Percentiles rank a stretch among this genome's conserved stretches.
Conservation (phyloP, 2,113 vertebrate genomes). For the Engraulis encrasicolus region DNA sequence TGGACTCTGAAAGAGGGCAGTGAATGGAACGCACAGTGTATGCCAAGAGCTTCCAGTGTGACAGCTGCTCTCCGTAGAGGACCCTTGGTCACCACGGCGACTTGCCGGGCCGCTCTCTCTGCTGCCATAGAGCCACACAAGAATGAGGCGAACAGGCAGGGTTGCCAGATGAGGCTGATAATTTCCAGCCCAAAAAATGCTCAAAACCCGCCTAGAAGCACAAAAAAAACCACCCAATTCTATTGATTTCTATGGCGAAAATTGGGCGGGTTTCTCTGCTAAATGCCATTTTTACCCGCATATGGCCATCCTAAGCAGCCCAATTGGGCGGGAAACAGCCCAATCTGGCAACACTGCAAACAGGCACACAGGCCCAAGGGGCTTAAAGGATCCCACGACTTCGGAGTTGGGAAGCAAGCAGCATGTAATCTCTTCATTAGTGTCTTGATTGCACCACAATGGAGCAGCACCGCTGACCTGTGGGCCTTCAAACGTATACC, state of each 20-base stretch:
- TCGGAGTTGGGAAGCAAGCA: background rate
- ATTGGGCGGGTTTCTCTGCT: too few relatives aligned
- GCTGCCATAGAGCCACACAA: constrained; percentile 13
- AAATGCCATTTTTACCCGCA: too few relatives aligned
- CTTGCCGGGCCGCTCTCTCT: too few relatives aligned
- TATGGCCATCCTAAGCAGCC: too few relatives aligned
- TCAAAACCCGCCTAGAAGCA: too few relatives aligned
- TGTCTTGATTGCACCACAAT: background rate
- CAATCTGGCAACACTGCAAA: too few relatives aligned
- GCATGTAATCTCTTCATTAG: background rate
- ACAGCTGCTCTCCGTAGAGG: constrained; percentile 57
- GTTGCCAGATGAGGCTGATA: background rate
- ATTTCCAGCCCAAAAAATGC: too few relatives aligned
- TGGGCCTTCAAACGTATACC: background rate
- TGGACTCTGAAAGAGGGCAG: constrained; percentile 38
- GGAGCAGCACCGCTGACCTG: background rate
- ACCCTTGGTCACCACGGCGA: constrained; percentile 37
- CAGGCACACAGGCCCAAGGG: too few relatives aligned
- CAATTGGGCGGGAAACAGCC: too few relatives aligned
- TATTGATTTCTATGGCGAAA: too few relatives aligned
- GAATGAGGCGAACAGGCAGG: background rate
- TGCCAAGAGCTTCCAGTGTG: constrained; percentile 36
- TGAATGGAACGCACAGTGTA: constrained; percentile 22
- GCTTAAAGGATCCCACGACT: too few relatives aligned
- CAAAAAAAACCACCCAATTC: too few relatives aligned